Base-by-base conservation (phyloP, 2,888 invertebrate genomes). In the Belgica antarctica region DNA sequence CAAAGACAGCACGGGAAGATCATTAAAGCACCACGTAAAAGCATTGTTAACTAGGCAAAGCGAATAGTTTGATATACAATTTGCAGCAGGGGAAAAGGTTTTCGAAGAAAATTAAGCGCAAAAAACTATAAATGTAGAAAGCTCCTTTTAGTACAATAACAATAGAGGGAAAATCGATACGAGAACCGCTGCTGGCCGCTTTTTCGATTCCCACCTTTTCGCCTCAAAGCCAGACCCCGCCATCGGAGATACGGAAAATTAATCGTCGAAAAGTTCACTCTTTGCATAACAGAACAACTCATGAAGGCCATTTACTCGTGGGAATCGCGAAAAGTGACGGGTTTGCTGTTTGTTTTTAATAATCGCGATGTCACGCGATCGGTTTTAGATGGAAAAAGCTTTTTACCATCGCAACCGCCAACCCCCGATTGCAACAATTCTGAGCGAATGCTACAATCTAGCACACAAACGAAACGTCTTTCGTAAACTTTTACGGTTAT, bases 151-250 rank as follows among this genome's bases (percentile, higher is more conserved):
- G 17, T 52, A 31, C 34, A 31, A n/a, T 10, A 8, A n/a, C 52
- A 52, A 52, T n/a, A n/a, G 22, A 41, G 15, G 19, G 22, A 52
- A 52, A 52, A 52, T 52, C 52, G 22, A 52, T 52, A 52, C 5
- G 5, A 52, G n/a, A n/a, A n/a, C 17, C 52, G 12, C 52, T 52
- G 52, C 52, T 52, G 5, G n/a, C 12, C 34, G 12, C 34, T 12
- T 31, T 31, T 31, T 31, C 22, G 52, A 22, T 52, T 52, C 52
- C 52, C 52, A 52, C 52, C 52, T 52, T 52, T n/a, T n/a, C n/a
- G n/a, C n/a, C n/a, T n/a, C n/a, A 3, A 41, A 19, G 52, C 52
- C 19, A 52, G 52, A 52, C n/a, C n/a, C n/a, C 22, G 52, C 1
- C 52, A 22, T 8, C 17, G 22, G 12, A 52, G 52, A 52, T n/a